phyloP scores from a whole-genome alignment of 2,888 invertebrate species.

The Syritta pipiens region DNA sequence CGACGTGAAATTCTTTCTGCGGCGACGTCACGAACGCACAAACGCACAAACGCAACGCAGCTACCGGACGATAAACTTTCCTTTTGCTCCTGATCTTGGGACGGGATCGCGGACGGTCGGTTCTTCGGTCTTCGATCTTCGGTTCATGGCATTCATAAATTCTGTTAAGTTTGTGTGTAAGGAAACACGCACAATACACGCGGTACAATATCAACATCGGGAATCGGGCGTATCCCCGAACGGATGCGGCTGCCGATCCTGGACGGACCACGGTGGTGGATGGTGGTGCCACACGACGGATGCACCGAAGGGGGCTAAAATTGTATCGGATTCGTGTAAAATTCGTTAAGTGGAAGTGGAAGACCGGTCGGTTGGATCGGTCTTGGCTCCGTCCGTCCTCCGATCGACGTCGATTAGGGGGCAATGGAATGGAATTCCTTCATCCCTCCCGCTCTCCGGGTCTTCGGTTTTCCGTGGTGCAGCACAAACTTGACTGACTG shows the following conservation, averaged over 20 bases:
- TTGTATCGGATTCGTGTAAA: slow-evolving; percentile 68
- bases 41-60: slow-evolving; percentile 13
- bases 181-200: slow-evolving; percentile 64
- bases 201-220: slow-evolving; percentile 56
- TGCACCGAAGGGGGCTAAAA: slow-evolving; percentile 54
- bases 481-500: slow-evolving; percentile 67
- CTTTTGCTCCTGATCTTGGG: no score
- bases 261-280: slow-evolving; percentile 13
- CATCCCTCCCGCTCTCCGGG: not conserved
- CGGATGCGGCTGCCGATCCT: slow-evolving; percentile 18
- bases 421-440: slow-evolving; percentile 65
- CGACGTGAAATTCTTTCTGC: slow-evolving; percentile 35
- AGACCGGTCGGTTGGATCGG: slow-evolving; percentile 42
- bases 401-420: slow-evolving; percentile 66
- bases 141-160: slow-evolving; percentile 59
- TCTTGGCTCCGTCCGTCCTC: slow-evolving; percentile 20
- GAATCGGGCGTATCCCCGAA: slow-evolving; percentile 57
- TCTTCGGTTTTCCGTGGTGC: slow-evolving; percentile 36
- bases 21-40: slow-evolving; percentile 11
- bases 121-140: slow-evolving; percentile 1
- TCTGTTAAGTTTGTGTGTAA: slow-evolving; percentile 60
- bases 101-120: no score
- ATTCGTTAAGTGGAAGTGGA: slow-evolving; percentile 52
- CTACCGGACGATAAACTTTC: no score
- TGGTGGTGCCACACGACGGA: not conserved